Percentiles rank a stretch among this genome's conserved stretches.
phyloP scores from a whole-genome alignment of 1,140 invertebrate species.

The Drosophila arizonae region DNA sequence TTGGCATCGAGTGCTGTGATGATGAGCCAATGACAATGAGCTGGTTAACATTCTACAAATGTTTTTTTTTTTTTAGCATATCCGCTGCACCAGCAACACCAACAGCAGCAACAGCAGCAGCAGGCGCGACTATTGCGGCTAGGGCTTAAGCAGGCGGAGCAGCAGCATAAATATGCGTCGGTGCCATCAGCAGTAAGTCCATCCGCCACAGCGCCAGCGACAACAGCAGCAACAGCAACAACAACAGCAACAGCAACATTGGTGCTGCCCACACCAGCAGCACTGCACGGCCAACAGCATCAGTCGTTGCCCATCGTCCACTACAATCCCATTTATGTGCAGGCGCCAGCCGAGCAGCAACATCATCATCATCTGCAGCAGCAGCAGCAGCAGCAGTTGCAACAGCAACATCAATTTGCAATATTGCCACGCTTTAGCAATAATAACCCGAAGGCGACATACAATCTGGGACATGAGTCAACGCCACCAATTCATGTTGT shows the following conservation, averaged over 20 bases:
- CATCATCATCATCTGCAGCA: conserved; percentile 3
- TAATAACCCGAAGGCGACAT: conserved; percentile 67
- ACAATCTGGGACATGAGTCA: conserved; percentile 60
- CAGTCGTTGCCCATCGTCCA: conserved; percentile 57
- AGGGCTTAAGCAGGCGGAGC: conserved; percentile 41
- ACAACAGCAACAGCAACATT: conserved; percentile 34
- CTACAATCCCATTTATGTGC: conserved; percentile 75
- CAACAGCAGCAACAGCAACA: conserved; percentile 38
- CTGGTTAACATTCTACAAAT: conserved; percentile 3
- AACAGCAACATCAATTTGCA: conserved; percentile 70
- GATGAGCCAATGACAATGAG: conserved; percentile 5
- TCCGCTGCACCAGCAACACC: conserved; percentile 58
- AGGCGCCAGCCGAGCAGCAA: conserved; percentile 52
- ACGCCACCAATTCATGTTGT: conserved; percentile 66
- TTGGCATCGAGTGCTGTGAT: conserved; percentile 3
- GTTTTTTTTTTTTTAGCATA: conserved; percentile 52
- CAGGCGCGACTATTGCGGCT: conserved; percentile 31
- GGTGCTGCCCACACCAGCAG: conserved; percentile 34
- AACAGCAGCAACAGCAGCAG: conserved; percentile 43
- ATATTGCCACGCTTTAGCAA: conserved; percentile 75
- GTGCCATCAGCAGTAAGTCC: conserved; percentile 22
- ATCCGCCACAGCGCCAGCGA: conserved; percentile 32
- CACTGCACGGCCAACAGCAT: conserved; percentile 32
- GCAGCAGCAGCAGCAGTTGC: background rate
- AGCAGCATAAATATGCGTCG: conserved; percentile 44